Evolutionary conservation across 1,140 invertebrate genomes (phyloP), one percentile per base, ranked within the genome.

Genomic region (Maniola jurtina): DNA sequence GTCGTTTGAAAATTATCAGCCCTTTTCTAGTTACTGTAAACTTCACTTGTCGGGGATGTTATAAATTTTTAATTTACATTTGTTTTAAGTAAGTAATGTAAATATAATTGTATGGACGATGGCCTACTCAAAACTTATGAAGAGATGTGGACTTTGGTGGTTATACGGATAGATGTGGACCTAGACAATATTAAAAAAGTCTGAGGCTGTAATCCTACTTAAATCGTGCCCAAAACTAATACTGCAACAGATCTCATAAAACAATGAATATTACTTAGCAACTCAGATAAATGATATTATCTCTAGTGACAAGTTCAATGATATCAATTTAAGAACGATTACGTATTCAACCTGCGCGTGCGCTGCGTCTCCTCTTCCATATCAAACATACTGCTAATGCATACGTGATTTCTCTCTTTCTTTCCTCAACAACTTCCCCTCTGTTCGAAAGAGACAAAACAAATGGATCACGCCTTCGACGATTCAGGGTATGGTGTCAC

Each of bases 401-500:
- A 64, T 58, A 65, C 45, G 54, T n/a, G 40, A 56, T 15, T 63
- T 45, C 57, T 85, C 82, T 73, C 76, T 50, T 68, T 84, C 77
- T 16, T 64, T 77, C 83, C 8, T 14, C 9, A 15, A 56, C 5
- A 40, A 64, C 34, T 11, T 54, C 5, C 15, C 56, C 71, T 68
- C 48, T 5, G 73, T 35, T 34, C 59, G 69, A 83, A 36, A 76
- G 71, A 64, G 80, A 88, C 68, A 66, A 42, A 71, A 58, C 59
- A 83, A 76, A 75, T 85, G 76, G 80, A 88, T 83, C 83, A 85
- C 64, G 70, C 65, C 69, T 76, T 74, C 68, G 45, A 68, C 71
- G 65, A 88, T 83, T 84, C 82, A 84, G 84, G 88, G 86, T 82
- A 89, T 72, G 83, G 86, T 89, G 86, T 89, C 88, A 90, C 85